Evolutionary conservation across 2,888 invertebrate genomes (phyloP), one percentile per base, ranked within the genome.

Genomic region (Vandiemenella viatica): DNA sequence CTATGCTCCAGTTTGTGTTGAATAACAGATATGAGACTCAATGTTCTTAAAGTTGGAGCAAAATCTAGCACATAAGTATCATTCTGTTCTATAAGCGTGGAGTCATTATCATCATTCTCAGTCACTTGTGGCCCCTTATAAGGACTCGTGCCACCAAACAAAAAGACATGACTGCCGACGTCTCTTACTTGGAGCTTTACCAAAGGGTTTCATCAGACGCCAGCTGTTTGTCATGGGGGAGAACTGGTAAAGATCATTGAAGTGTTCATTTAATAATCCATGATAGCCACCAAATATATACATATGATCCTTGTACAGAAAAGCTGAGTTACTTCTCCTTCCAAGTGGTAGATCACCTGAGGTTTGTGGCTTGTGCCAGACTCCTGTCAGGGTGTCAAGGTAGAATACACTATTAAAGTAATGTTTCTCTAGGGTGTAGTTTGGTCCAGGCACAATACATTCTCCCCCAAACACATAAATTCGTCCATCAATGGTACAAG

Each of bases 391-490:
- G 51, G 85, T 78, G 66, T 93, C 83, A 54, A 88, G 70, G 63
- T 79, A 83, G 63, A 77, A 78, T 40, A 90, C 74, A 61, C 80
- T 74, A 50, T 83, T 79, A 58, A 83, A 84, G 62, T 91, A 91
- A 52, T 80, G 71, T 65, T 90, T 87, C 55, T 79, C 76, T 51
- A 76, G 68, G 22, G 77, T 74, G 55, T 78, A 74, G 59, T 73
- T 72, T 5, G 77, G 74, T 19, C 76, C 77, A 53, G 78, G 75
- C 44, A 73, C 67, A 60, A 88, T 87, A 49, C 88, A 85, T 45
- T 92, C 71, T 0, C 93, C 93, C 7, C 93, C 93, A 69, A 87
- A 93, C 45, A 93, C 73, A 61, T 86, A 91, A 85, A 93, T 92
- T 56, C 75, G 74, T 57, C 80, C 72, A 6, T 77, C 77, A 53